These are phyloP conservation scores for Peromyscus nudipes DNA, from an alignment of 2,797 vertebrate species.

Conservation along the genomic window DNA sequence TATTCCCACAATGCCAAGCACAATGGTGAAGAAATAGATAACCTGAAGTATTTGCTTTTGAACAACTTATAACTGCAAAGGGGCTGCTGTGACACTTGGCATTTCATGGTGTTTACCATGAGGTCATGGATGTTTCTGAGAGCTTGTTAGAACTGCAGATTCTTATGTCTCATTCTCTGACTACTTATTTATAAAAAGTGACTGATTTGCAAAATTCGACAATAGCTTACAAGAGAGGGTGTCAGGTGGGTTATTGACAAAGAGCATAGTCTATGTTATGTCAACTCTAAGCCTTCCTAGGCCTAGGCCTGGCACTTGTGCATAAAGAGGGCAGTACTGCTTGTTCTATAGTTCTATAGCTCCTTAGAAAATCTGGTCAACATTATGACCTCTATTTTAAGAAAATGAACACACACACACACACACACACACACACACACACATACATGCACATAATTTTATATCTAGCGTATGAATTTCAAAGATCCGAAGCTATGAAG, in stretches of 20 bases:
- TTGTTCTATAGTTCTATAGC: neutral
- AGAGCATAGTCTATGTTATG: neutral
- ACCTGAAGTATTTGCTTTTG: neutral
- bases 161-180: neutral
- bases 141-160: slow-evolving; percentile 8
- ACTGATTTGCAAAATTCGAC: slow-evolving; percentile 20
- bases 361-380: neutral
- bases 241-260: no score
- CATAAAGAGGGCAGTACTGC: neutral
- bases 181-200: neutral
- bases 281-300: neutral
- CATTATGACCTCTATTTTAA: neutral
- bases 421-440: neutral
- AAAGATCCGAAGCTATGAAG: neutral
- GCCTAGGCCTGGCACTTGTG: no score
- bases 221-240: neutral
- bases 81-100: neutral
- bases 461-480: neutral
- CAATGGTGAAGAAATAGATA: neutral
- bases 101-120: neutral
- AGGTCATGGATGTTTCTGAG: neutral
- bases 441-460: neutral
- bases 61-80: neutral
- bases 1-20: neutral
- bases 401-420: neutral